Evolutionary conservation across 2,797 vertebrate species (phyloP).

Genomic region (Eutrigla gurnardus): DNA sequence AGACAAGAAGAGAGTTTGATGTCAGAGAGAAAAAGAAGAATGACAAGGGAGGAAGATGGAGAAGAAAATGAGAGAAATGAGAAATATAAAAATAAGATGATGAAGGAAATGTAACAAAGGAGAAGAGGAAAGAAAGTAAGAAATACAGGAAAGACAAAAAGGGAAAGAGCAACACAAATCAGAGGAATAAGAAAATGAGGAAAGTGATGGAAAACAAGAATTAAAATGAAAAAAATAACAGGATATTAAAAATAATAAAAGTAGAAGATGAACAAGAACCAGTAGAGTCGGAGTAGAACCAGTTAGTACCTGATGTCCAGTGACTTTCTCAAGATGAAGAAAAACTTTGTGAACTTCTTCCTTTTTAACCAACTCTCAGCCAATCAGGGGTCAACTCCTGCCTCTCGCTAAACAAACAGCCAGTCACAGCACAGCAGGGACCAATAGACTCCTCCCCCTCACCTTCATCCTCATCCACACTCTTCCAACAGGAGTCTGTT

Average conservation of each 20-base stretch:
- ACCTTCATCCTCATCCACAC: not conserved
- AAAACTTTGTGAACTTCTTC: not conserved
- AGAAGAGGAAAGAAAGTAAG: not conserved
- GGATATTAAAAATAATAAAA: not conserved
- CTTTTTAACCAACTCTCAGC: slow-evolving; percentile 38
- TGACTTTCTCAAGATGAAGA: not conserved
- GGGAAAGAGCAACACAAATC: too few species aligned
- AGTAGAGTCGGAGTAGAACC: not conserved
- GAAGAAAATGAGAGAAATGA: not conserved
- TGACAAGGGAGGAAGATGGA: not conserved
- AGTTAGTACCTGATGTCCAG: not conserved
- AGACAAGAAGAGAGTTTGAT: not conserved
- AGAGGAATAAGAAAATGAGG: too few species aligned
- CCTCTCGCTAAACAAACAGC: not conserved
- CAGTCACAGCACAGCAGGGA: not conserved
- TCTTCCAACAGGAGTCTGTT: not conserved
- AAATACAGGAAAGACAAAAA: not conserved
- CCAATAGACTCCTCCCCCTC: not conserved
- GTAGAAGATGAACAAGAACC: not conserved
- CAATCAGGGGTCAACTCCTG: slow-evolving; percentile 41
- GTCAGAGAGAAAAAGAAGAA: not conserved
- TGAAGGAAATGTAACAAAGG: too few species aligned
- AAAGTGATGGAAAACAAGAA: not conserved
- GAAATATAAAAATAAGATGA: too few species aligned
- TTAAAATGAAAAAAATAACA: too few species aligned